phyloP scores from a whole-genome alignment of 2,888 invertebrate species.

The Lissocephala sabroskyi region DNA sequence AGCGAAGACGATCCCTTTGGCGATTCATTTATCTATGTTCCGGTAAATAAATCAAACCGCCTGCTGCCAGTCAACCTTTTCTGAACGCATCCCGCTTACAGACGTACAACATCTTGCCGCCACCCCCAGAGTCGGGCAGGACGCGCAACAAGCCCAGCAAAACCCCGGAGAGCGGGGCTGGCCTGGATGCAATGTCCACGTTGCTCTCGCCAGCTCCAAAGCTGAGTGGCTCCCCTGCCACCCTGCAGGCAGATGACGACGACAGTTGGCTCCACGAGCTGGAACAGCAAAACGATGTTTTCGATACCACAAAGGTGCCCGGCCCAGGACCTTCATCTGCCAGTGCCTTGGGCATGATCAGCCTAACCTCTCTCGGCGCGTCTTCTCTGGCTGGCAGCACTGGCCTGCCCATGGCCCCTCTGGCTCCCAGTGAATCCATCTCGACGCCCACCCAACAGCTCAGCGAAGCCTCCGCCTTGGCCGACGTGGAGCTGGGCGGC shows the following conservation, averaged over 20 bases:
- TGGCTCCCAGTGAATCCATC: slow-evolving; percentile 57
- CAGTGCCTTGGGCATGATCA: slow-evolving; percentile 32
- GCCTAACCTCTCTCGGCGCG: slow-evolving; percentile 12
- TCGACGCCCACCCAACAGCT: slow-evolving; percentile 58
- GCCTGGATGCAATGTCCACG: slow-evolving; percentile 41
- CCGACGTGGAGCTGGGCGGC: slow-evolving; percentile 8
- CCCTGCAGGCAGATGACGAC: slow-evolving; percentile 51
- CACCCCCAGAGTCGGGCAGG: slow-evolving; percentile 71
- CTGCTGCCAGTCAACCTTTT: not conserved
- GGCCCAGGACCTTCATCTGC: too few species aligned
- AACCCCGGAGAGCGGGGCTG: slow-evolving; percentile 42
- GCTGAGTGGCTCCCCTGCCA: slow-evolving; percentile 36
- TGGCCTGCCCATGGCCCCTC: slow-evolving; percentile 52
- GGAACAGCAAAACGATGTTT: slow-evolving; percentile 67
- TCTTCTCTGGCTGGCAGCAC: slow-evolving; percentile 9
- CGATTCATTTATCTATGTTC: slow-evolving; percentile 80
- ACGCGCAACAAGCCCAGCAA: slow-evolving; percentile 69
- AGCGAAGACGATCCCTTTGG: slow-evolving; percentile 80
- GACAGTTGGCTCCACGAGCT: slow-evolving; percentile 68
- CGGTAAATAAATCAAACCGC: too few species aligned
- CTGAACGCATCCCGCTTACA: slow-evolving; percentile 19
- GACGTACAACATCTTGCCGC: slow-evolving; percentile 69
- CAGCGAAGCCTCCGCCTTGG: slow-evolving; percentile 29
- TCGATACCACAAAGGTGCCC: slow-evolving; percentile 67
- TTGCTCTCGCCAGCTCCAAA: slow-evolving; percentile 39